Conservation (phyloP, 2,888 invertebrate species). For the Nomada fabriciana region DNA sequence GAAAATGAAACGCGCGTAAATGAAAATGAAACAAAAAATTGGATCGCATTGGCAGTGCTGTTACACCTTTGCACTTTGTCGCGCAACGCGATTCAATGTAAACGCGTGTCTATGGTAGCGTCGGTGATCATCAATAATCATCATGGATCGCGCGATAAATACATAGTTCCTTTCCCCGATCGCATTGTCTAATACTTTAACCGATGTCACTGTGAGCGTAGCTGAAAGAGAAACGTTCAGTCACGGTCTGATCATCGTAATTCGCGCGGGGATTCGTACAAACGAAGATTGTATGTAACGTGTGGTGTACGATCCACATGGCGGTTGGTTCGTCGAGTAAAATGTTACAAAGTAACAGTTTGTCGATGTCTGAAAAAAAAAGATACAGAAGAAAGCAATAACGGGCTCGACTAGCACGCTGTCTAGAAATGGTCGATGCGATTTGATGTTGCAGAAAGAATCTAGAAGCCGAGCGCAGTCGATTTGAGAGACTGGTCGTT, state of each 20-base stretch:
- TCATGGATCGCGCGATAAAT: not conserved
- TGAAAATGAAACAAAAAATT: not conserved
- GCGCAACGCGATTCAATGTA: not conserved
- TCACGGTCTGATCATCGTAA: too few species aligned
- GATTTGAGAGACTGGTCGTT: conserved; percentile 24
- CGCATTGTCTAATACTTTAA: not conserved
- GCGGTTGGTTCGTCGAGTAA: conserved; percentile 19
- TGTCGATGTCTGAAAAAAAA: not conserved
- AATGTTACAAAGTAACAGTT: not conserved
- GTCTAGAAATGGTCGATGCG: conserved; percentile 48
- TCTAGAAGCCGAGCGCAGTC: conserved; percentile 8
- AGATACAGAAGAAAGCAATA: not conserved
- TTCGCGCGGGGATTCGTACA: too few species aligned
- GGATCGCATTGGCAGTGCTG: not conserved
- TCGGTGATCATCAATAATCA: not conserved
- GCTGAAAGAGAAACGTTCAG: not conserved
- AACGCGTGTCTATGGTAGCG: not conserved
- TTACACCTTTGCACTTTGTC: conserved; percentile 4
- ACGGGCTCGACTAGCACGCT: conserved; percentile 36
- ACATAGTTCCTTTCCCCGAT: not conserved
- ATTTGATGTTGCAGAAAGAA: conserved; percentile 42
- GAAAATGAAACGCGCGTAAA: too few species aligned
- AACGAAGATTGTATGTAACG: too few species aligned
- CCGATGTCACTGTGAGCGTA: too few species aligned
- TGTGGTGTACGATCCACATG: not conserved